Conservation (phyloP, 2,113 vertebrate genomes). For the Phalacrocorax aristotelis region DNA sequence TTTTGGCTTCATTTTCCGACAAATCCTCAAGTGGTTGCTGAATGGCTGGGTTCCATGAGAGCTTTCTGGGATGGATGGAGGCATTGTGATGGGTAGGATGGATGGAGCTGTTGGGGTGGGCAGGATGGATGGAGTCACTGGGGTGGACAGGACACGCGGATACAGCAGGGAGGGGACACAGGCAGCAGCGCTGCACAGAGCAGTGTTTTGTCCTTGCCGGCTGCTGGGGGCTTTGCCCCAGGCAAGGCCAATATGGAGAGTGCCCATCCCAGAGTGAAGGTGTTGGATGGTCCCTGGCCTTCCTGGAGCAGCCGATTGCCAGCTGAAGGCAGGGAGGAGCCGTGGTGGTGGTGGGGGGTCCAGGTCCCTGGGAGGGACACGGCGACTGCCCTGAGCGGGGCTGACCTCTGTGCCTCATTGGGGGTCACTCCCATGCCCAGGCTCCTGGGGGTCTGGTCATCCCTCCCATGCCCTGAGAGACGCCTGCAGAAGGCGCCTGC, state of each 20-base stretch:
- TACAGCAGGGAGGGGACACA: background rate
- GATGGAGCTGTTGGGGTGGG: background rate
- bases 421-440: background rate
- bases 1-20: background rate
- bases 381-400: background rate
- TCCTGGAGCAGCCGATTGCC: background rate
- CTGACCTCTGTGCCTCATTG: background rate
- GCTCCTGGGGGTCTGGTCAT: accelerated
- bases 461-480: background rate
- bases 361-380: background rate
- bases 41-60: background rate
- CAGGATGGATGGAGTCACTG: no score
- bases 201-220: background rate
- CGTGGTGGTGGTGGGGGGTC: background rate
- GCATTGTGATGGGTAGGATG: no score
- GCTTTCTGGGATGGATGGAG: background rate
- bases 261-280: background rate
- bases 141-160: background rate
- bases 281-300: background rate
- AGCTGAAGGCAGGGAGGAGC: background rate
- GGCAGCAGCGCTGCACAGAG: background rate
- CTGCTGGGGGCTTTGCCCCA: background rate
- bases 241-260: accelerated
- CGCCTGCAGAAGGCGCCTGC: background rate
- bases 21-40: background rate